phyloP scores from a whole-genome alignment of 2,113 vertebrate species.

The Nesogale talazaci region DNA sequence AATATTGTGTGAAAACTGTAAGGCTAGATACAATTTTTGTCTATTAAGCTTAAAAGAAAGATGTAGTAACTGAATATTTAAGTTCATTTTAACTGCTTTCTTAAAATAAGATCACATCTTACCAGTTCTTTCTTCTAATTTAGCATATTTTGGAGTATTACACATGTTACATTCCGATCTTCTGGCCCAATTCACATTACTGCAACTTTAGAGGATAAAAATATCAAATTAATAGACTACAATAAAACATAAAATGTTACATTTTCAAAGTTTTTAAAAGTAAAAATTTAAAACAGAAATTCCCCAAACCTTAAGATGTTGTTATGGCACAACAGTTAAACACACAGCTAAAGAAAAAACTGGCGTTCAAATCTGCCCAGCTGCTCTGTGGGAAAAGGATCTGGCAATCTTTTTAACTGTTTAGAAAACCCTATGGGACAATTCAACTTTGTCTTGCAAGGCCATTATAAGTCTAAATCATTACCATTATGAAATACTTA shows the following conservation, averaged over 20 bases:
- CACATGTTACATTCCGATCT: slow-evolving; percentile 99
- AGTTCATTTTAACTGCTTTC: background rate
- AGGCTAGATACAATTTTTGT: background rate
- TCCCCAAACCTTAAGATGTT: background rate
- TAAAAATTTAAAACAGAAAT: background rate
- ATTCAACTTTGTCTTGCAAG: background rate
- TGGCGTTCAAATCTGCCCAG: background rate
- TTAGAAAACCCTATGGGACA: background rate
- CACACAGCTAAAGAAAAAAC: background rate
- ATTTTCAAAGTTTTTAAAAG: slow-evolving; percentile 14
- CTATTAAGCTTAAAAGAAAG: background rate
- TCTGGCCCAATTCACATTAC: slow-evolving; percentile 99
- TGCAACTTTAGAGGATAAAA: slow-evolving; percentile 88
- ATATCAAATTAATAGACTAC: background rate
- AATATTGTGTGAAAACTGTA: background rate
- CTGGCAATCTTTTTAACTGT: background rate
- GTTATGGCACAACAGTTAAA: background rate
- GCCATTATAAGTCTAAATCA: background rate
- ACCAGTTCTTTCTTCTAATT: slow-evolving; percentile 99
- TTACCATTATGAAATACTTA: too few species aligned
- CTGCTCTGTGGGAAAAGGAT: background rate
- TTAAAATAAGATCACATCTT: background rate
- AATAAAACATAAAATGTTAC: background rate
- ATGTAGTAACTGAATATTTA: slow-evolving; percentile 2
- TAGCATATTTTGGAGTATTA: slow-evolving; percentile 99